Evolutionary conservation across 2,113 vertebrate genomes (phyloP).

Genomic region (Nerophis lumbriciformis): DNA sequence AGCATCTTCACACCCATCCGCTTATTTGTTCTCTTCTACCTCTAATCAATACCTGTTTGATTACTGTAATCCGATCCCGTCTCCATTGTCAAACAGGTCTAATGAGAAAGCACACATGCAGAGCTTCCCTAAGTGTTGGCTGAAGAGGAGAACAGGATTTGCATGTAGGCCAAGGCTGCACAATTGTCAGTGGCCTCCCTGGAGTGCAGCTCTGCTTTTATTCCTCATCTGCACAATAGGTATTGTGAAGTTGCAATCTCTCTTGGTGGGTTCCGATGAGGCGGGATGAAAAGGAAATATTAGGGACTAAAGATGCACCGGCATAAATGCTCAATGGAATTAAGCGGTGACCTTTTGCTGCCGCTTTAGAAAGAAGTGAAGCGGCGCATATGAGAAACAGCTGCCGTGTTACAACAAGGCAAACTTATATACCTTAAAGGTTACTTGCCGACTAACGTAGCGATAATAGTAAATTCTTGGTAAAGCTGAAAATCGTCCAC

Average conservation of each 20-base stretch:
- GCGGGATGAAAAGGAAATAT: constrained; percentile 42
- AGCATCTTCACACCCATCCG: background rate
- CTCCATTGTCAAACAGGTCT: constrained; percentile 9
- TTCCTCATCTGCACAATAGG: constrained; percentile 47
- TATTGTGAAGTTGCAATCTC: constrained; percentile 38
- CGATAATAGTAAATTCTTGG: background rate
- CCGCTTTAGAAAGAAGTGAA: constrained; percentile 3
- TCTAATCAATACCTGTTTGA: no score
- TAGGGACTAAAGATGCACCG: constrained; percentile 23
- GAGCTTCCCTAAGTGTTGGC: background rate
- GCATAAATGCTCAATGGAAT: constrained; percentile 26
- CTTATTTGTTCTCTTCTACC: constrained; percentile 5
- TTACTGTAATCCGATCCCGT: background rate
- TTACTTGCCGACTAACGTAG: constrained; percentile 1
- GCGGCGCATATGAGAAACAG: constrained; percentile 14
- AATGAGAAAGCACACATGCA: constrained; percentile 40
- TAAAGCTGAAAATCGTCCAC: no score
- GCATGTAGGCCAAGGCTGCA: constrained; percentile 72
- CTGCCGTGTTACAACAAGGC: background rate
- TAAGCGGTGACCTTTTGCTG: constrained; percentile 39
- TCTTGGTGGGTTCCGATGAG: constrained; percentile 28
- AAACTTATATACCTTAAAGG: constrained; percentile 7
- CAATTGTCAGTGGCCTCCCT: constrained; percentile 53
- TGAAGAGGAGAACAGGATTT: constrained; percentile 52
- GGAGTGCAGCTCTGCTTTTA: constrained; percentile 54